Base-by-base conservation (phyloP, 2,888 invertebrate genomes). In the Sarcophaga carnaria region DNA sequence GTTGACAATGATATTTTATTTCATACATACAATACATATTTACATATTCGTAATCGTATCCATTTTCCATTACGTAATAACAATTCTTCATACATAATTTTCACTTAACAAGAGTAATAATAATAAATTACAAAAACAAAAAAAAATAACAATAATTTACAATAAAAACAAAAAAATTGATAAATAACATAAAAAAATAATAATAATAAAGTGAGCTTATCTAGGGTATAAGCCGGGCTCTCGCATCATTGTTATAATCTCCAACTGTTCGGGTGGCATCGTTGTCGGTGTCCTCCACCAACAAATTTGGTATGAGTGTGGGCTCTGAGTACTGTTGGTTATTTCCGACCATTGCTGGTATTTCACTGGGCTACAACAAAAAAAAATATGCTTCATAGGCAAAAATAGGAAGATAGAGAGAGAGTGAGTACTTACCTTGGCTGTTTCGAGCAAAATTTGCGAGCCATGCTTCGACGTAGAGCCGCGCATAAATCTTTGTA, bases 171-270 rank as follows among this genome's bases (percentile, higher is more conserved):
- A 64, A 25, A 54, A 71, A 60, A 37, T 2, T 20, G 22, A 71
- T 62, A 66, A 64, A 82, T 37, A 74, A 82, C 20, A 76, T 62
- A 11, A 71, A 62, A 20, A 74, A 74, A 81, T 45, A 78, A 79
- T 67, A 37, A 37, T 8, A 2, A 27, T 12, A 54, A 75, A 45
- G 64, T 47, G 1, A 47, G 20, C 47, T 87, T 80, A 90, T 89
- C 90, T 90, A 93, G 83, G 92, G 89, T 77, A 93, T 92, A 90
- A 92, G 90, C 87, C 91, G 90, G 84, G 90, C 88, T 90, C 91
- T 89, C 86, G 91, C 91, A 91, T 92, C 91, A 87, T 88, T 83
- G 90, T 92, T 87, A 89, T 89, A 90, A 89, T 90, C 81, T 91
- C 91, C 90, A 83, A 90, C 86, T 88, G 89, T 75, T 87, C 89